Evolutionary conservation across 2,888 invertebrate genomes (phyloP), one percentile per base, ranked within the genome.

Genomic region (Aethes cnicana): DNA sequence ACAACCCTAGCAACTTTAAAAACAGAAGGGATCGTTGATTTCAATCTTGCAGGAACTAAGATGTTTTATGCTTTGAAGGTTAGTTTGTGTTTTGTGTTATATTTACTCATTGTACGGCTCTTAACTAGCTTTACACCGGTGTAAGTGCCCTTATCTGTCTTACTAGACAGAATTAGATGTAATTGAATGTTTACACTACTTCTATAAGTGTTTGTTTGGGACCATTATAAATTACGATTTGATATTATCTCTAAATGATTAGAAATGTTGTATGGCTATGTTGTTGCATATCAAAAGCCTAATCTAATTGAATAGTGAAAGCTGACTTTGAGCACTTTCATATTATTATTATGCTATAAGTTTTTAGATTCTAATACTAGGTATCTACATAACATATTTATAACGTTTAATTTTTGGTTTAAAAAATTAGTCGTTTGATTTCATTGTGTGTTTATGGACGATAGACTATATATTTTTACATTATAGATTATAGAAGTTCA

Each of bases 11-110:
- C 26, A 57, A 53, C 17, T 58, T 54, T 25, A 72, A 59, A 54
- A 68, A 57, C 3, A 80, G 69, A 50, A 76, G 62, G 52, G 71
- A 72, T 41, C 76, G 76, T 54, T 75, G 50, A 62, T 54, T 52
- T 58, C 21, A 6, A 46, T 23, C 41, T 32, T 18, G 25, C 11
- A 20, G 28, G 33, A 53, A 25, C n/a, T n/a, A n/a, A n/a, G n/a
- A n/a, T n/a, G n/a, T 42, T 52, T 32, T n/a, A 21, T 16, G 8
- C 17, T 8, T 4, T 17, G 8, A 33, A 17, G 18, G 9, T 26
- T 11, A 18, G 9, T 17, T 17, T 33, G 1, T 4, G n/a, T n/a
- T n/a, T n/a, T n/a, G 37, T 25, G 16, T 25, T 39, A 16, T 39
- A 25, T 25, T n/a, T n/a, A n/a, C n/a, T 23, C 5, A 39, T 25